These are phyloP conservation scores for Peromyscus polionotus DNA, from an alignment of 2,113 vertebrate species.

Conservation along the genomic window DNA sequence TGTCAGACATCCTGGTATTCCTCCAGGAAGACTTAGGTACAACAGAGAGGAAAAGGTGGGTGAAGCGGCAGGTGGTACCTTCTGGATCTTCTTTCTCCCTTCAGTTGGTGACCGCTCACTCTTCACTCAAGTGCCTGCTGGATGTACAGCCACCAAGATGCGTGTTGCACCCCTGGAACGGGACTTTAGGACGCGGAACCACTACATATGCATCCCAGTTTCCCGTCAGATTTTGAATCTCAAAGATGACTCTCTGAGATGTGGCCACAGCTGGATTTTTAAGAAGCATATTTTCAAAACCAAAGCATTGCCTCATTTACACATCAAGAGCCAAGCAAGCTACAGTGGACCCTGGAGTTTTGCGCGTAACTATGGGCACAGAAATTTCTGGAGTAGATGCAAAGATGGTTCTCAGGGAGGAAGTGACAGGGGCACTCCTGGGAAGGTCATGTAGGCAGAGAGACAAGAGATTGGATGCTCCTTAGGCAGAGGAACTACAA, in stretches of 20 bases:
- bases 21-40: not conserved
- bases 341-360: not conserved
- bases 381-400: not conserved
- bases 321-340: not conserved
- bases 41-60: not conserved
- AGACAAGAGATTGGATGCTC: too few species aligned
- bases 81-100: not conserved
- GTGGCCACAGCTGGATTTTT: not conserved
- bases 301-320: not conserved
- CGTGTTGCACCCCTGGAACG: not conserved
- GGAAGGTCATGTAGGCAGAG: not conserved
- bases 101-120: not conserved
- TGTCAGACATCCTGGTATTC: not conserved
- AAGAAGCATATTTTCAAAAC: constrained; percentile 21
- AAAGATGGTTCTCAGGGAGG: not conserved
- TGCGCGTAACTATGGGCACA: not conserved
- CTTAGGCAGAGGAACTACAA: not conserved
- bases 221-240: not conserved
- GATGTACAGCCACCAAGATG: not conserved
- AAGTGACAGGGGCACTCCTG: not conserved
- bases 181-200: not conserved
- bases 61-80: too few species aligned
- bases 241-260: constrained; percentile 22
- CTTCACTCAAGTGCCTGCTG: not conserved
- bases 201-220: not conserved